Base-by-base conservation (phyloP, 2,113 vertebrate genomes). In the Lagopus leucura region DNA sequence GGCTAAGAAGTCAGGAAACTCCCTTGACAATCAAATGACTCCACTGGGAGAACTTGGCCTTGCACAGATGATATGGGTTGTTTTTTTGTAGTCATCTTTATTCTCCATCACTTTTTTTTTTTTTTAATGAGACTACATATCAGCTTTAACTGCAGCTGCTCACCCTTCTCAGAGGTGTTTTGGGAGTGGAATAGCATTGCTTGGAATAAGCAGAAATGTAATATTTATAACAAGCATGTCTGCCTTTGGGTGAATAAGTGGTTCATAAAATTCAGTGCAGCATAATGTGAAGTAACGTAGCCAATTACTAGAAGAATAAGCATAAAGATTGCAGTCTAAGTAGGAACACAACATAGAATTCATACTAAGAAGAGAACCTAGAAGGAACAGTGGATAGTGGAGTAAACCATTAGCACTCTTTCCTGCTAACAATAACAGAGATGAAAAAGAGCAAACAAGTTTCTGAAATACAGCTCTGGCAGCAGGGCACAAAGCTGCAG, bases 211-310 rank as follows among this genome's bases (percentile, higher is more conserved):
- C 48, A 93, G 85, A 93, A 95, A 72, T 90, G 80, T 86, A 93
- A 89, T 94, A 87, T 95, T 97, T 97, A 92, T 95, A 67, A 96
- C 83, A 89, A 90, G 74, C 34, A 94, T 88, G 60, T 93, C 97
- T 82, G 94, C 55, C 89, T 85, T 94, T 94, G 40, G 76, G 74
- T 90, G 82, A 55, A 80, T 92, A 93, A 96, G 78, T 48, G 80
- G 71, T 94, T 91, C 86, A 91, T 94, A 96, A 96, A 96, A 94
- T 95, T 42, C 87, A 94, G 61, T 86, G 72, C 77, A 93, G 91
- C 86, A 94, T 93, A 94, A 95, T 94, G 67, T 65, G 5, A 91
- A 96, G 93, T 75, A 94, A 88, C 34, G 66, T 57, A 84, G 74
- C 76, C 95, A 91, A 92, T 90, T 89, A 96, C 89, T 7, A 32